Conservation (phyloP, 2,113 vertebrate genomes). For the Lagenorhynchus albirostris region DNA sequence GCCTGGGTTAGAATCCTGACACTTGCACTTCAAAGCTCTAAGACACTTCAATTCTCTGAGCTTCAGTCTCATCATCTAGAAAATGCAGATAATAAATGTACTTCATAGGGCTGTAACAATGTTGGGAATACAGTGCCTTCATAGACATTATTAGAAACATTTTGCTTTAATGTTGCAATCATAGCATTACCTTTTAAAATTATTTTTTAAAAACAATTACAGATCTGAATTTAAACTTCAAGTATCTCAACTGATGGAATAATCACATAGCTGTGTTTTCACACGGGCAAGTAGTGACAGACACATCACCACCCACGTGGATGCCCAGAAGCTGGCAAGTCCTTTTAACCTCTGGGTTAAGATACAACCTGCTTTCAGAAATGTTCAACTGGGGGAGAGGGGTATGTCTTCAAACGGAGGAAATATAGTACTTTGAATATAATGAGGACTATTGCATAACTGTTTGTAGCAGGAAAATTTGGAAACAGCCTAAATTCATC, state of each 20-base stretch:
- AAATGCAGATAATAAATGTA: not conserved
- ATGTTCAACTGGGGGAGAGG: not conserved
- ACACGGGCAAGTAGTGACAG: not conserved
- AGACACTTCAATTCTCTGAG: not conserved
- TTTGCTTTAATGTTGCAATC: not conserved
- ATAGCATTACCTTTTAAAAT: not conserved
- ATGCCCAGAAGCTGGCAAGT: not conserved
- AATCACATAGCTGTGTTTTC: not conserved
- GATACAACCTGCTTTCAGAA: not conserved
- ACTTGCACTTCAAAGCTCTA: not conserved
- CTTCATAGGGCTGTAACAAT: not conserved
- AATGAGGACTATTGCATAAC: not conserved
- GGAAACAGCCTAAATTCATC: not conserved
- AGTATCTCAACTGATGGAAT: not conserved
- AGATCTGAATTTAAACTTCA: slow-evolving; percentile 3
- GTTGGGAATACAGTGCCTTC: not conserved
- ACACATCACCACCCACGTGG: not conserved
- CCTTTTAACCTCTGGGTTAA: not conserved
- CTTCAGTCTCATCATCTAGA: not conserved
- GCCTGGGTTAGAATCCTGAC: not conserved
- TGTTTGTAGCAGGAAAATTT: not conserved
- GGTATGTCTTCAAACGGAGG: not conserved
- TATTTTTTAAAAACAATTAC: not conserved
- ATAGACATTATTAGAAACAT: not conserved
- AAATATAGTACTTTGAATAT: not conserved